phyloP scores from a whole-genome alignment of 2,797 vertebrate genomes.

The Helarctos malayanus region DNA sequence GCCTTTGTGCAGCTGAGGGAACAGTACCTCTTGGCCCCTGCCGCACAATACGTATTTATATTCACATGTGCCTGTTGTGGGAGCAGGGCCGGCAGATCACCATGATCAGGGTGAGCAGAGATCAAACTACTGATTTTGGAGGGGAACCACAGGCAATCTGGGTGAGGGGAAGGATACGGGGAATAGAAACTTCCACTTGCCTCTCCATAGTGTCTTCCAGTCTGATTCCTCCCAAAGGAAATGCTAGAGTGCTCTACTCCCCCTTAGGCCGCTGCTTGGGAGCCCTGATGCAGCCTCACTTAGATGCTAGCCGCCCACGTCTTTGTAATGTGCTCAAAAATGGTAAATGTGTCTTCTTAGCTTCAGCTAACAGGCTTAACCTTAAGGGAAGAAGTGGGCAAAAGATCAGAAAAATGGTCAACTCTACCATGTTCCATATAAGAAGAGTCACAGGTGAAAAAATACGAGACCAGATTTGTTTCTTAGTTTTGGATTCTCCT shows the following conservation, averaged over 20 bases:
- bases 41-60: constrained; percentile 77
- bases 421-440: background rate
- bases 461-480: background rate
- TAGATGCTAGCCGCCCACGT: background rate
- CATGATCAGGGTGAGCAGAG: constrained; percentile 83
- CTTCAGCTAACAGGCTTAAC: background rate
- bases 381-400: background rate
- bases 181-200: background rate
- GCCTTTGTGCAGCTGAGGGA: constrained; percentile 82
- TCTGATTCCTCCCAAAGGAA: background rate
- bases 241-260: background rate
- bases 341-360: background rate
- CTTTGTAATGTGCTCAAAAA: background rate
- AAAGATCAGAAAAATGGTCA: background rate
- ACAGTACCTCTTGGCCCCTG: constrained; percentile 75
- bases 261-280: background rate
- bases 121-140: constrained; percentile 53
- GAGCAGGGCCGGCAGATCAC: constrained; percentile 80
- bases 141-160: constrained; percentile 65
- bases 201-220: background rate
- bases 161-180: constrained; percentile 66
- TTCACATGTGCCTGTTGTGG: constrained; percentile 85
- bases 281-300: background rate
- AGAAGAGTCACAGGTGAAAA: constrained; percentile 33
- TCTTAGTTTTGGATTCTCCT: constrained; percentile 34